Evolutionary conservation across 2,888 invertebrate species (phyloP).

Genomic region (Opisthograptis luteolata): DNA sequence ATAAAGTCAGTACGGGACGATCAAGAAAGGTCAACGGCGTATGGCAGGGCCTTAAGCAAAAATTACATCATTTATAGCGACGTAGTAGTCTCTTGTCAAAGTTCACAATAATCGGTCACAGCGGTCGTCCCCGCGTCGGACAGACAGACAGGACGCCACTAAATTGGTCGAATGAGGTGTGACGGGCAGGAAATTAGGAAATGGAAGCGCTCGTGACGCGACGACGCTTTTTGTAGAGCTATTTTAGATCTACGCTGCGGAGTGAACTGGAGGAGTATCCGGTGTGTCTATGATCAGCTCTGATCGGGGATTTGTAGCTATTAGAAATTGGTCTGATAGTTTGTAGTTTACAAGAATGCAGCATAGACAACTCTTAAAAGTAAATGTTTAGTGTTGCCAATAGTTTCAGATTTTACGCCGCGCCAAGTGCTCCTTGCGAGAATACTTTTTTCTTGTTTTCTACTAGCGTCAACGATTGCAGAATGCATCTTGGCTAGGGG

Average conservation of each 20-base stretch:
- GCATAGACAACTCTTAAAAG: too few relatives aligned
- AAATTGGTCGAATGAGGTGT: constrained; percentile 61
- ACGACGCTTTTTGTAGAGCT: constrained; percentile 42
- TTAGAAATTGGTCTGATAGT: constrained; percentile 11
- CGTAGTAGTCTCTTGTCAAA: constrained; percentile 10
- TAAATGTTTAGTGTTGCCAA: too few relatives aligned
- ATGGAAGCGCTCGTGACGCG: constrained; percentile 51
- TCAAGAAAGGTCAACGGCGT: too few relatives aligned
- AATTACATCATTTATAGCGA: too few relatives aligned
- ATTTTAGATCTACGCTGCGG: constrained; percentile 41
- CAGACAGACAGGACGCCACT: constrained; percentile 47
- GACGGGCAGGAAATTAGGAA: constrained; percentile 72
- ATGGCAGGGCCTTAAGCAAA: too few relatives aligned
- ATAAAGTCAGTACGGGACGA: too few relatives aligned
- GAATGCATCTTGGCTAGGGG: too few relatives aligned
- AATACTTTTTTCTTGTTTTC: too few relatives aligned
- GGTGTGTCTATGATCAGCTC: constrained; percentile 21
- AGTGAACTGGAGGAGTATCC: constrained; percentile 23
- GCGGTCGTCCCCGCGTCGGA: constrained; percentile 12
- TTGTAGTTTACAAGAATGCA: background rate
- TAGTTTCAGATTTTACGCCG: too few relatives aligned
- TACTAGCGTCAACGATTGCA: too few relatives aligned
- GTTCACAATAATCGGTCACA: constrained; percentile 12
- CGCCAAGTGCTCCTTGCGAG: too few relatives aligned
- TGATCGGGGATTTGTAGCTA: constrained; percentile 28